Conservation (phyloP, 2,888 invertebrate genomes). For the Sinopyrophorus schimmeli region DNA sequence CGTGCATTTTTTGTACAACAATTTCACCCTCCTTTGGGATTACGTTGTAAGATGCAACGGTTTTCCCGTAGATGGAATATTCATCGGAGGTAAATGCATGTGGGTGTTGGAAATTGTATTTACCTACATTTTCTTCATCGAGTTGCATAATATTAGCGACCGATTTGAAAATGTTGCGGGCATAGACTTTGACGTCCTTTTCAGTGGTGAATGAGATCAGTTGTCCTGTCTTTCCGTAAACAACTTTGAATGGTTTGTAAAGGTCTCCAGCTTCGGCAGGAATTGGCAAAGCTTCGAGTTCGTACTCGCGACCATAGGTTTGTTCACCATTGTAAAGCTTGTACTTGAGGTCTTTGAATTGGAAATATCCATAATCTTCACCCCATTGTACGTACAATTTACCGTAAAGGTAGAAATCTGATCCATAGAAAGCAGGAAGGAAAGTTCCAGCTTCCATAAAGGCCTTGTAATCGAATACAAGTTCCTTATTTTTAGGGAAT, state of each 20-base stretch:
- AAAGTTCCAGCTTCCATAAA: constrained; percentile 45
- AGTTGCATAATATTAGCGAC: constrained; percentile 50
- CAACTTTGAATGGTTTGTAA: constrained; percentile 32
- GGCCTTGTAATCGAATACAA: constrained; percentile 49
- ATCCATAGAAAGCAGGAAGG: constrained; percentile 44
- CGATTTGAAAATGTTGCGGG: constrained; percentile 50
- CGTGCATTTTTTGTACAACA: constrained; percentile 46
- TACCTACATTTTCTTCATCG: constrained; percentile 39
- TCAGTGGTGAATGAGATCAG: constrained; percentile 42
- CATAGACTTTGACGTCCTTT: constrained; percentile 45
- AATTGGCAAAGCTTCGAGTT: constrained; percentile 19
- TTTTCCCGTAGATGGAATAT: constrained; percentile 50
- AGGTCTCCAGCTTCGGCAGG: constrained; percentile 32
- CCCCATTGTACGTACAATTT: constrained; percentile 46
- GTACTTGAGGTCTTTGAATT: constrained; percentile 42
- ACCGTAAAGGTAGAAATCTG: constrained; percentile 46
- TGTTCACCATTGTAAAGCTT: constrained; percentile 46
- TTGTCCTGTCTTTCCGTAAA: constrained; percentile 37
- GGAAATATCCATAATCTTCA: constrained; percentile 43
- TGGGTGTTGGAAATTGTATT: constrained; percentile 35
- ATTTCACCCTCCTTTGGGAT: constrained; percentile 36
- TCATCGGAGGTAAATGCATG: constrained; percentile 43
- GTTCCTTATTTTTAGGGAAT: constrained; percentile 47
- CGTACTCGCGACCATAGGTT: constrained; percentile 11
- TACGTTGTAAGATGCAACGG: constrained; percentile 45